Percentiles rank a stretch among this genome's conserved stretches.
phyloP scores from a whole-genome alignment of 2,888 invertebrate genomes.

The Drosophila testacea region DNA sequence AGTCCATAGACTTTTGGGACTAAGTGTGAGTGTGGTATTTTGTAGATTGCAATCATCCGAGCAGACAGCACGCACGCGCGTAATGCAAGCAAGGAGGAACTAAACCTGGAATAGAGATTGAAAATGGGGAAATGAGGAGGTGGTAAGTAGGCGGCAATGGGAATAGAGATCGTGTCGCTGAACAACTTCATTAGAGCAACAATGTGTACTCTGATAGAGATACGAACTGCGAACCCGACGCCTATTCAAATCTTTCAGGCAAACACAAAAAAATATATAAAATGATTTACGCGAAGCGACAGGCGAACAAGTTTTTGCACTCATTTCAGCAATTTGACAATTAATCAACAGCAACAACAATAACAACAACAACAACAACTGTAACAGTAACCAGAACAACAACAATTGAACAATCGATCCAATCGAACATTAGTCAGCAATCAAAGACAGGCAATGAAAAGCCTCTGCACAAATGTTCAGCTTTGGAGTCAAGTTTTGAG shows the following conservation, averaged over 20 bases:
- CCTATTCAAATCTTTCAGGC: constrained; percentile 17
- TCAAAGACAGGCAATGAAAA: constrained; percentile 59
- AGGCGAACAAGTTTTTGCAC: constrained; percentile 80
- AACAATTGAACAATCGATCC: constrained; percentile 54
- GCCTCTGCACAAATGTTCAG: constrained; percentile 58
- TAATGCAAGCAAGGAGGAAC: constrained; percentile 39
- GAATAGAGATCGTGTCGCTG: constrained; percentile 22
- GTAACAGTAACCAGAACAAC: neutral
- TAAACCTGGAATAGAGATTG: neutral
- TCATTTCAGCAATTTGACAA: constrained; percentile 80
- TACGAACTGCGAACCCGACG: constrained; percentile 39
- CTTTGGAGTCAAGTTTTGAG: constrained; percentile 51
- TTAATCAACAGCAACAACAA: constrained; percentile 74
- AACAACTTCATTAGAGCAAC: constrained; percentile 60
- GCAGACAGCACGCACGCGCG: constrained; percentile 78
- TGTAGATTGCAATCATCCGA: constrained; percentile 75
- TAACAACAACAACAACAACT: constrained; percentile 29
- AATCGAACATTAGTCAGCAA: constrained; percentile 67
- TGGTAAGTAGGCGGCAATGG: constrained; percentile 21
- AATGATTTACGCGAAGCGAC: constrained; percentile 75
- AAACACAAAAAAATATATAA: constrained; percentile 21
- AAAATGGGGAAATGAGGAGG: constrained; percentile 11
- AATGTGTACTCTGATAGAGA: constrained; percentile 21
- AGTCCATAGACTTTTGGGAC: constrained; percentile 25
- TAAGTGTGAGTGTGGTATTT: constrained; percentile 52